phyloP scores from a whole-genome alignment of 2,113 vertebrate genomes.

The Upupa epops region DNA sequence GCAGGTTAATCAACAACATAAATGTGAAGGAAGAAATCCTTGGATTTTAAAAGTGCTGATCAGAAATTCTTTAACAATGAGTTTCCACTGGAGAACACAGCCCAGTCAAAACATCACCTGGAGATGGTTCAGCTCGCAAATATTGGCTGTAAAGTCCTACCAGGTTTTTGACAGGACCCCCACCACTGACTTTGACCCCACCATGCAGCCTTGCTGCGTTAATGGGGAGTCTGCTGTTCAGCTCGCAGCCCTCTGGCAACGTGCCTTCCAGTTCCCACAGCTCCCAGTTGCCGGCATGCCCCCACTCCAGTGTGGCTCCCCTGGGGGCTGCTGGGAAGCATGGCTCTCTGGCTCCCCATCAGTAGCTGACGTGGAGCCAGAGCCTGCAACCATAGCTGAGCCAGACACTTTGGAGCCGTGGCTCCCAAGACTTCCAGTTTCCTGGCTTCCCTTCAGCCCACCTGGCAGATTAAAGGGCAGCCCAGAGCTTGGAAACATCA shows the following conservation, averaged over 20 bases:
- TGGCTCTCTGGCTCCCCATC: neutral
- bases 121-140: neutral
- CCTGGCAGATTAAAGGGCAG: conserved; percentile 67
- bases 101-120: neutral
- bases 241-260: neutral
- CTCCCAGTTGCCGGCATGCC: neutral
- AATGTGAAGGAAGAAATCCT: neutral
- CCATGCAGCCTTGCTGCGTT: rapidly evolving
- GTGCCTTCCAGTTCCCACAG: neutral
- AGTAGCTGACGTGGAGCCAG: neutral
- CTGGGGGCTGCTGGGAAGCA: neutral
- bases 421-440: neutral
- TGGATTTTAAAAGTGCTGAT: neutral
- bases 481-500: neutral
- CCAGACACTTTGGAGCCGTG: conserved; percentile 48
- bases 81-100: conserved; percentile 8
- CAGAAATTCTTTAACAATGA: conserved; percentile 4
- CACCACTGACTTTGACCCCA: neutral
- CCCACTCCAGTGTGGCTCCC: neutral
- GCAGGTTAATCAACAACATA: neutral
- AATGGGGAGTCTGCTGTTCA: neutral
- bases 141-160: neutral
- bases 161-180: neutral
- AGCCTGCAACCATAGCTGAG: conserved; percentile 29
- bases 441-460: conserved; percentile 62